Percentiles rank a stretch among this genome's conserved stretches.
These are phyloP conservation scores for Drosophila imparisetae DNA, from an alignment of 2,888 invertebrate species.

Conservation along the genomic window DNA sequence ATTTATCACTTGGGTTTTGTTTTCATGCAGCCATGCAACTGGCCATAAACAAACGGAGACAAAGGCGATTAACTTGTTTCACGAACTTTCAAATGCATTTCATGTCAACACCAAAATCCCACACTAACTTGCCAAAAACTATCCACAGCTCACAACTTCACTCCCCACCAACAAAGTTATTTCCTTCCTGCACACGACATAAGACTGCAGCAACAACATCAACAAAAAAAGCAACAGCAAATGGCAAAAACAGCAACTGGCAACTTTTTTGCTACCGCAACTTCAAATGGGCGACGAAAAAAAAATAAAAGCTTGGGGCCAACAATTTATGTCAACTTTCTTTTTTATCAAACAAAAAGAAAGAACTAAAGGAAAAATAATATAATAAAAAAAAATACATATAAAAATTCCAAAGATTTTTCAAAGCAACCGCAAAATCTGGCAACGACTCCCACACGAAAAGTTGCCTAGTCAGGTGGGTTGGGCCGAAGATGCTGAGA, in stretches of 20 bases:
- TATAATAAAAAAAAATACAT: conserved; percentile 16
- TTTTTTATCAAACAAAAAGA: conserved; percentile 78
- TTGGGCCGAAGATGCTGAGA: conserved; percentile 49
- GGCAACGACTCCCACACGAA: conserved; percentile 70
- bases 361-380: conserved; percentile 58
- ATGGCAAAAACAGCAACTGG: conserved; percentile 34
- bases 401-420: conserved; percentile 68
- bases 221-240: conserved; percentile 29
- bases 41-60: conserved; percentile 37
- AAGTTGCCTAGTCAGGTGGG: conserved; percentile 74
- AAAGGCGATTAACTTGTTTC: conserved; percentile 73
- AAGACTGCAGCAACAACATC: conserved; percentile 26
- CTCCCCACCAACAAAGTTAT: conserved; percentile 39
- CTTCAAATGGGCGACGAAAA: conserved; percentile 43
- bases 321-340: conserved; percentile 79
- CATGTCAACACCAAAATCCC: conserved; percentile 57
- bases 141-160: conserved; percentile 23
- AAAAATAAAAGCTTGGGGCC: conserved; percentile 40
- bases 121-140: conserved; percentile 57
- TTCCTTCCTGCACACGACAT: conserved; percentile 71
- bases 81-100: conserved; percentile 73
- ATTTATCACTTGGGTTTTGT: conserved; percentile 40
- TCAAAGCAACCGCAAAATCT: conserved; percentile 77
- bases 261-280: conserved; percentile 64
- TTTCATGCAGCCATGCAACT: conserved; percentile 33